Evolutionary conservation across 2,888 invertebrate species (phyloP), one percentile per base, ranked within the genome.

Genomic region (Cephus rjabovi): DNA sequence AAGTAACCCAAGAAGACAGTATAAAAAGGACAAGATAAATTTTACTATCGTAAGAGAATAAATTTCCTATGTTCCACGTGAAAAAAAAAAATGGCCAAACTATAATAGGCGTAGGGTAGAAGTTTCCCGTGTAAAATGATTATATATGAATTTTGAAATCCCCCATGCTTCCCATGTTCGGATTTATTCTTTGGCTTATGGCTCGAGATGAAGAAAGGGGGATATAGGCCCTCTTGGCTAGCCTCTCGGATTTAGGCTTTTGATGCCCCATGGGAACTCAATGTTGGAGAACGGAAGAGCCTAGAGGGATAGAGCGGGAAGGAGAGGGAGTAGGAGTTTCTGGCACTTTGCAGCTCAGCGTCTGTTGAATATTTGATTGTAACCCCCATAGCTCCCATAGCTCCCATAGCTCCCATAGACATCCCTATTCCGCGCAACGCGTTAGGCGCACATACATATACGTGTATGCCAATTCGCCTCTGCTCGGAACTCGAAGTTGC

Each of bases 291-390:
- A 56, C 56, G 56, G 23, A 56, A 56, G 56, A 56, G 56, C 56
- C 56, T 56, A 30, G 75, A 77, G 33, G 37, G 77, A 30, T 40
- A 69, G 71, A 71, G 76, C 76, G 70, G 78, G 76, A 37, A 68
- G 77, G 76, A 76, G 77, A 76, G 77, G n/a, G 79, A 74, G 84
- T 82, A 86, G 83, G 86, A 87, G 87, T 87, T 88, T 87, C 88
- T 88, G 84, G 81, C 87, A 88, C 88, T 88, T 88, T 86, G 84
- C 87, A 87, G 85, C 85, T 87, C 86, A 86, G 82, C 88, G 85
- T 88, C 86, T 84, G 84, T 85, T 88, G 87, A 88, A 88, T 88
- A 88, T 88, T 88, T 88, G 84, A 88, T 88, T 85, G 83, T 77
- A 78, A 77, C 78, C 79, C 71, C 75, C 78, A 74, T 77, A 35